phyloP scores from a whole-genome alignment of 2,797 vertebrate species.

The Diplodus puntazzo region DNA sequence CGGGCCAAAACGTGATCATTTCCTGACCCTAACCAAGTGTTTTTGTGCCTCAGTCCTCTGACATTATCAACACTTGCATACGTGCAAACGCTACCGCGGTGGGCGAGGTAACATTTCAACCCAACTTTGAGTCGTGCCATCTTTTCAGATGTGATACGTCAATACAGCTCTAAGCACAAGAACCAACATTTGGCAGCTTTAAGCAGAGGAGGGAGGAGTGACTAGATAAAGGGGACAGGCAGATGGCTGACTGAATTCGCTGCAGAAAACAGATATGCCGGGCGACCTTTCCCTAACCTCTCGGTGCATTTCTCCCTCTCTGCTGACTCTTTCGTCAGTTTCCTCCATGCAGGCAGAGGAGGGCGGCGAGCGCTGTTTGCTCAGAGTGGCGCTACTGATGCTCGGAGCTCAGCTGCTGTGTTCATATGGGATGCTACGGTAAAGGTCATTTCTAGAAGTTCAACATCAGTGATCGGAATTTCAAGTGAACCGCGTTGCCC shows the following conservation, averaged over 20 bases:
- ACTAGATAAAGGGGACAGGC: conserved; percentile 36
- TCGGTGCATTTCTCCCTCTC: conserved; percentile 51
- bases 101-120: neutral
- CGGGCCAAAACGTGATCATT: too few relatives aligned
- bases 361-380: conserved; percentile 61
- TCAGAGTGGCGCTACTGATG: conserved; percentile 50
- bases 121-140: neutral
- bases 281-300: conserved; percentile 70
- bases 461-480: conserved; percentile 82
- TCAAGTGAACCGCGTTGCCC: conserved; percentile 72
- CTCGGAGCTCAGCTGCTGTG: conserved; percentile 61
- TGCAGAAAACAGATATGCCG: conserved; percentile 54
- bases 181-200: conserved; percentile 1
- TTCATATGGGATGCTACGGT: conserved; percentile 71
- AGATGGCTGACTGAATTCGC: conserved; percentile 57
- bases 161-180: neutral
- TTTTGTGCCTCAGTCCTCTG: too few relatives aligned
- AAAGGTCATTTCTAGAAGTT: conserved; percentile 84
- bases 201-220: conserved; percentile 2
- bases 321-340: conserved; percentile 64
- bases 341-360: conserved; percentile 53
- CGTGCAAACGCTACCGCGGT: too few relatives aligned
- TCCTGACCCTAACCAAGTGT: too few relatives aligned
- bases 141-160: neutral
- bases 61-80: too few relatives aligned